Evolutionary conservation across 2,797 vertebrate species (phyloP).

Genomic region (Bufotes viridis): DNA sequence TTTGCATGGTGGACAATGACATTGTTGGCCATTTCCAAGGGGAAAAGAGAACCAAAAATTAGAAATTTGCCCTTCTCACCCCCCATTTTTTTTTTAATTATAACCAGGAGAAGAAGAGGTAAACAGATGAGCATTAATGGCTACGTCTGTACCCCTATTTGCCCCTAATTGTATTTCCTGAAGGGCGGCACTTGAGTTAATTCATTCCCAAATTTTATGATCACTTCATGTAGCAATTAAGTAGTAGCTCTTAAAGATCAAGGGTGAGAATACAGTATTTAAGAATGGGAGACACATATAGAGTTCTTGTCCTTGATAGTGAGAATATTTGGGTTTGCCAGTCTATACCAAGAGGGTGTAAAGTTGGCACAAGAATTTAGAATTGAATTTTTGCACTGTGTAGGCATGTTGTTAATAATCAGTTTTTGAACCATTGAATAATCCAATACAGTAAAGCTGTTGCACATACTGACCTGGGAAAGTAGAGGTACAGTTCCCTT

Average conservation of each 20-base stretch:
- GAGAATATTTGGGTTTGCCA: neutral
- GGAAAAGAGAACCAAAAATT: neutral
- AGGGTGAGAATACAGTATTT: neutral
- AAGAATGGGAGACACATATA: neutral
- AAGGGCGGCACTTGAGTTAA: neutral
- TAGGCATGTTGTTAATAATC: neutral
- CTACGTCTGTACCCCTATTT: neutral
- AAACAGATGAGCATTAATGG: neutral
- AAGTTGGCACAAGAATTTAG: neutral
- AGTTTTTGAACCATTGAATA: neutral
- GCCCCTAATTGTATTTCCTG: neutral
- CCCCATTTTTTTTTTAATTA: neutral
- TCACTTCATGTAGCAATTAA: neutral
- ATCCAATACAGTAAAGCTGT: neutral
- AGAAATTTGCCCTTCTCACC: neutral
- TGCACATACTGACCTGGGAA: neutral
- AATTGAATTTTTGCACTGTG: conserved; percentile 6
- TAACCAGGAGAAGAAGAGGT: neutral
- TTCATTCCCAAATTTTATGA: neutral
- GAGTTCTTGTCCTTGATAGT: neutral
- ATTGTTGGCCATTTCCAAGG: neutral
- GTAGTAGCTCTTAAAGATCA: neutral
- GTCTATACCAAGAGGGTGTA: neutral
- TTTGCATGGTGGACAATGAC: neutral
- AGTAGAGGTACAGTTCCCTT: neutral